Evolutionary conservation across 2,113 vertebrate genomes (phyloP).

Genomic region (Oncorhynchus tshawytscha): DNA sequence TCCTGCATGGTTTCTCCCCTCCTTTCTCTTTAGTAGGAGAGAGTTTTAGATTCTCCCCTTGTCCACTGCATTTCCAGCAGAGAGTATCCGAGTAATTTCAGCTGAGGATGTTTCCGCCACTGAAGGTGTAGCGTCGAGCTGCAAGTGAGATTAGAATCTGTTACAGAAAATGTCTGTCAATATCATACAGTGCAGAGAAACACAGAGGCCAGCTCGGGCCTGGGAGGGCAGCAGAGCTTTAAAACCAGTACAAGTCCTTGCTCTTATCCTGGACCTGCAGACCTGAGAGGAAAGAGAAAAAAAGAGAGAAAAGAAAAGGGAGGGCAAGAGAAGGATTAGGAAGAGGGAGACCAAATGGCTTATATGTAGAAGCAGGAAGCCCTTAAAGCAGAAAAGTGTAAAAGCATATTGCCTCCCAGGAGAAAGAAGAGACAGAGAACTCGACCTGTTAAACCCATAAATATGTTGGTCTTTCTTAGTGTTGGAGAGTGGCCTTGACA

Average conservation of each 20-base stretch:
- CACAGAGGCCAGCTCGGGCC: slow-evolving; percentile 71
- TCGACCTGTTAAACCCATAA: not conserved
- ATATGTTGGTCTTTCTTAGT: not conserved
- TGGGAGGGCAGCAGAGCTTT: slow-evolving; percentile 57
- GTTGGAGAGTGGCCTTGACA: not conserved
- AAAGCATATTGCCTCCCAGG: slow-evolving; percentile 31
- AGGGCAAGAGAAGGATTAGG: slow-evolving; percentile 12
- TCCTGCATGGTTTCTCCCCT: not conserved
- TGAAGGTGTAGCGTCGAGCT: slow-evolving; percentile 89
- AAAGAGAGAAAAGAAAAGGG: slow-evolving; percentile 34
- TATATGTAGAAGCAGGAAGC: not conserved
- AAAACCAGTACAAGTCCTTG: slow-evolving; percentile 99
- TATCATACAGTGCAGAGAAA: slow-evolving; percentile 57
- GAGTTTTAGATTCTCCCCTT: slow-evolving; percentile 16
- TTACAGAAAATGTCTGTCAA: slow-evolving; percentile 79
- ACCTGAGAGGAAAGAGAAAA: slow-evolving; percentile 78
- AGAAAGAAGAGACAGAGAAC: not conserved
- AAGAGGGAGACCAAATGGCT: slow-evolving; percentile 42
- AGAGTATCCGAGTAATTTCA: slow-evolving; percentile 60
- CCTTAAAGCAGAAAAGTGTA: slow-evolving; percentile 5
- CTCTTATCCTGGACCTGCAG: slow-evolving; percentile 94
- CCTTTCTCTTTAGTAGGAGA: slow-evolving; percentile 35
- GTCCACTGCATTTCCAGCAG: not conserved
- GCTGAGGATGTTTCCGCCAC: slow-evolving; percentile 87
- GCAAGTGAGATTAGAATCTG: slow-evolving; percentile 94